Conservation (phyloP, 2,113 vertebrate genomes). For the Fulica atra region DNA sequence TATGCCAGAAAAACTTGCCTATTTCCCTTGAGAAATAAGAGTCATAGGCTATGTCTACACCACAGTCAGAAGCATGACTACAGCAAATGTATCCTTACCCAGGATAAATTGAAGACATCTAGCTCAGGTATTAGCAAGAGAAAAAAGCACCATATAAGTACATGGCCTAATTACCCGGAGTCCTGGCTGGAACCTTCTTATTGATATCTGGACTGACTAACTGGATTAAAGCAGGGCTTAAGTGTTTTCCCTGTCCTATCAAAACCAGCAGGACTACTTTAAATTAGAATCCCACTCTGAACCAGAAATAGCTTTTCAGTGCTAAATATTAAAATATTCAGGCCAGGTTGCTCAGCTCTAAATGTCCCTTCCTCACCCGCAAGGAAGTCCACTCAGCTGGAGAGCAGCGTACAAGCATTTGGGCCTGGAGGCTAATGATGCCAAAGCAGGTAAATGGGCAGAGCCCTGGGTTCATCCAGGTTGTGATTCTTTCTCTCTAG, state of each 20-base stretch:
- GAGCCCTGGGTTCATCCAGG: not conserved
- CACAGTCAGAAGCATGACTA: not conserved
- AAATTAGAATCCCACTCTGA: not conserved
- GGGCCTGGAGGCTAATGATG: not conserved
- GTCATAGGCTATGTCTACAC: not conserved
- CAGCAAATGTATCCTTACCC: not conserved
- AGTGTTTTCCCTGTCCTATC: not conserved
- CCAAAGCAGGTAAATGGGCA: not conserved
- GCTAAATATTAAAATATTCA: conserved; percentile 6
- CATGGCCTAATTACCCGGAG: not conserved
- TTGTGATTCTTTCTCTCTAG: not conserved
- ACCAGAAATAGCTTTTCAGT: not conserved
- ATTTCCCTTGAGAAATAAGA: not conserved
- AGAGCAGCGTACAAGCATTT: not conserved
- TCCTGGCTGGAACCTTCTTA: not conserved
- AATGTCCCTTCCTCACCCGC: not conserved
- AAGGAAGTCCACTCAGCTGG: not conserved
- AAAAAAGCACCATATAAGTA: not conserved
- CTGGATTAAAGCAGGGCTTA: not conserved
- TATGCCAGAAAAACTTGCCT: not conserved
- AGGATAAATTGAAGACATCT: not conserved
- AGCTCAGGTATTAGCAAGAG: not conserved
- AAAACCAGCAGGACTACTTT: conserved; percentile 31
- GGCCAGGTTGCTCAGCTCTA: not conserved
- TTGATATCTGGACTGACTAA: not conserved